phyloP scores from a whole-genome alignment of 92 coral and sea anemone species.

The Zoanthus solanderi region DNA sequence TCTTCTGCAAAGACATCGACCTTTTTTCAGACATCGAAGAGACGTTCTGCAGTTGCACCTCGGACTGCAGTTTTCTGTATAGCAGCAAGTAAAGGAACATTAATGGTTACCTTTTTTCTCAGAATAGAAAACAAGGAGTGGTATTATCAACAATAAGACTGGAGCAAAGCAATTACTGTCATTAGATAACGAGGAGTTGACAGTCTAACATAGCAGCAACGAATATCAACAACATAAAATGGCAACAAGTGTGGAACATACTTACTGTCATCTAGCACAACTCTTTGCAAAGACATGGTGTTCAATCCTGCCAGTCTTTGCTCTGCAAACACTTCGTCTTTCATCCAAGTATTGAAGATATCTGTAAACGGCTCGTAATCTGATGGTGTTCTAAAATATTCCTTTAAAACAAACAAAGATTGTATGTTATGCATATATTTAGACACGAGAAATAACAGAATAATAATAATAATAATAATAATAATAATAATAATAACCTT shows the following conservation, averaged over 20 bases:
- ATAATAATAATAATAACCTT: no score
- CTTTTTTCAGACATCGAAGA: constrained; percentile 22
- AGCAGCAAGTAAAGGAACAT: not conserved
- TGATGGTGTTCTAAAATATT: constrained; percentile 20
- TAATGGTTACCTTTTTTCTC: no score
- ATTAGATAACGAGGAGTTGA: no score
- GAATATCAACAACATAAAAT: no score
- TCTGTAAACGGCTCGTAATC: constrained; percentile 37
- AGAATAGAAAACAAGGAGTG: no score
- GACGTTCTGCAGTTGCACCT: constrained; percentile 27
- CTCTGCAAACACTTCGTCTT: constrained; percentile 40
- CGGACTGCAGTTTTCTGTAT: not conserved
- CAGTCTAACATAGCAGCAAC: no score
- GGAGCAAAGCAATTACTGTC: no score
- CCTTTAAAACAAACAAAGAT: not conserved
- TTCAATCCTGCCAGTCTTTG: constrained; percentile 29
- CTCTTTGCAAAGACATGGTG: constrained; percentile 29
- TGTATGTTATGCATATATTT: no score
- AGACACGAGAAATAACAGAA: no score
- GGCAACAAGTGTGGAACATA: not conserved
- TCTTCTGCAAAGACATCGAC: constrained; percentile 32
- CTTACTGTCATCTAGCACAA: not conserved
- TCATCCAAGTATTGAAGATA: constrained; percentile 28
- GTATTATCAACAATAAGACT: no score
- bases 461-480: no score